phyloP scores from a whole-genome alignment of 2,797 vertebrate species.

The Pipistrellus nathusii region DNA sequence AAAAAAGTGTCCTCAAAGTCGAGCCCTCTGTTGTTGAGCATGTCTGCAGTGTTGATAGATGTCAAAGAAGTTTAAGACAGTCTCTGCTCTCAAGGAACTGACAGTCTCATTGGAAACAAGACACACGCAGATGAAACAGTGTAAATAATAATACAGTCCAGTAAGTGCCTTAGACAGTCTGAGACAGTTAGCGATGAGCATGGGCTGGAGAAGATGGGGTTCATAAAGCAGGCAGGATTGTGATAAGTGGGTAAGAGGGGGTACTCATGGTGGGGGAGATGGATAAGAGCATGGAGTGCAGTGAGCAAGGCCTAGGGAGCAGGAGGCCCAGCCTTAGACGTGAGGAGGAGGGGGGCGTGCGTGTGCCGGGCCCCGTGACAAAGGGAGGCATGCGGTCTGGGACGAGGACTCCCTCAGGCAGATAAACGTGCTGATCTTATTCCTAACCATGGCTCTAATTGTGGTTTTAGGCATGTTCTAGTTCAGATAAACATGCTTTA shows the following conservation, averaged over 20 bases:
- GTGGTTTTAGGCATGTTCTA: constrained; percentile 91
- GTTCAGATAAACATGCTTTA: constrained; percentile 88
- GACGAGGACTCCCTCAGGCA: neutral
- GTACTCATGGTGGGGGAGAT: constrained; percentile 5
- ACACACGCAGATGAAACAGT: constrained; percentile 65
- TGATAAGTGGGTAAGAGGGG: neutral
- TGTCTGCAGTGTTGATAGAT: constrained; percentile 63
- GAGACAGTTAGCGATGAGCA: constrained; percentile 25
- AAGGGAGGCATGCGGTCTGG: neutral
- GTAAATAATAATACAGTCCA: constrained; percentile 52
- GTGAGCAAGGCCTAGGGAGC: neutral
- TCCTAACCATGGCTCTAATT: constrained; percentile 65
- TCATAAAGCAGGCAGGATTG: constrained; percentile 47
- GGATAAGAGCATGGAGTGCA: neutral
- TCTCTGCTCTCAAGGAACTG: constrained; percentile 64
- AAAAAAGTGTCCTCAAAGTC: constrained; percentile 57
- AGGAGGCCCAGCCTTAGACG: neutral
- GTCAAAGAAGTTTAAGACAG: constrained; percentile 74
- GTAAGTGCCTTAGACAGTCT: constrained; percentile 71
- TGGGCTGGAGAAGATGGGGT: constrained; percentile 25
- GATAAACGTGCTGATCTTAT: neutral
- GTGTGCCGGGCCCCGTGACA: neutral
- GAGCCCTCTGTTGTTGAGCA: constrained; percentile 51
- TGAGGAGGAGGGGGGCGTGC: neutral
- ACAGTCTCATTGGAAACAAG: constrained; percentile 71